Evolutionary conservation across 2,113 vertebrate genomes (phyloP).

Genomic region (Trematomus loennbergii): DNA sequence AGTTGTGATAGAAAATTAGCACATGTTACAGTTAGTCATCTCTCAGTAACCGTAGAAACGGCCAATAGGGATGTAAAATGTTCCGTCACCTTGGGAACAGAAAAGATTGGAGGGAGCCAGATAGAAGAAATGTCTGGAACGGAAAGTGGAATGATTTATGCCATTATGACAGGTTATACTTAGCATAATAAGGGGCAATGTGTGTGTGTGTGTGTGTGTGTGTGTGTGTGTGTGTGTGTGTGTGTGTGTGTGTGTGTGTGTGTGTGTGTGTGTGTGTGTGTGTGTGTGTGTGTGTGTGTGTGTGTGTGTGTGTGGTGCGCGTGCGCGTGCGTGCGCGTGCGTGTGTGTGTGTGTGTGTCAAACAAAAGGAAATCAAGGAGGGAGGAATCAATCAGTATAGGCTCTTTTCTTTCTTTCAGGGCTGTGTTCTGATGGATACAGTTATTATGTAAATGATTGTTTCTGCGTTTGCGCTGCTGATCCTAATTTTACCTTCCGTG

Average conservation of each 20-base stretch:
- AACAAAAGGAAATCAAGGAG: conserved; percentile 64
- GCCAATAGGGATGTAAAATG: conserved; percentile 47
- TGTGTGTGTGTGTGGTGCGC: conserved; percentile 2
- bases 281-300: conserved; percentile 20
- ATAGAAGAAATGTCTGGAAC: conserved; percentile 45
- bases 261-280: neutral
- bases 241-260: conserved; percentile 13
- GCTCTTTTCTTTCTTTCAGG: conserved; percentile 39
- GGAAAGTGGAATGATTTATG: conserved; percentile 46
- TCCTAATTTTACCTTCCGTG: conserved; percentile 57
- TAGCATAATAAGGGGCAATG: conserved; percentile 41
- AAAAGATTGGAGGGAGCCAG: conserved; percentile 11
- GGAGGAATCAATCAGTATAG: conserved; percentile 55
- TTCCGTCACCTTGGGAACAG: conserved; percentile 66
- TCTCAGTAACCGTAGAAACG: conserved; percentile 70
- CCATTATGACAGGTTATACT: conserved; percentile 40
- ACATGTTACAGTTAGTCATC: conserved; percentile 58
- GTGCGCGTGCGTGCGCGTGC: neutral
- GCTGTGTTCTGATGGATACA: conserved; percentile 51
- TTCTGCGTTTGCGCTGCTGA: conserved; percentile 51
- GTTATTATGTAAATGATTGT: conserved; percentile 67
- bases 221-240: neutral
- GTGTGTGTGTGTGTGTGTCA: conserved; percentile 26
- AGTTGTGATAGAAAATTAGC: conserved; percentile 32
- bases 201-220: conserved; percentile 23